Evolutionary conservation across 2,888 invertebrate genomes (phyloP).

Genomic region (Oscheius sp.): DNA sequence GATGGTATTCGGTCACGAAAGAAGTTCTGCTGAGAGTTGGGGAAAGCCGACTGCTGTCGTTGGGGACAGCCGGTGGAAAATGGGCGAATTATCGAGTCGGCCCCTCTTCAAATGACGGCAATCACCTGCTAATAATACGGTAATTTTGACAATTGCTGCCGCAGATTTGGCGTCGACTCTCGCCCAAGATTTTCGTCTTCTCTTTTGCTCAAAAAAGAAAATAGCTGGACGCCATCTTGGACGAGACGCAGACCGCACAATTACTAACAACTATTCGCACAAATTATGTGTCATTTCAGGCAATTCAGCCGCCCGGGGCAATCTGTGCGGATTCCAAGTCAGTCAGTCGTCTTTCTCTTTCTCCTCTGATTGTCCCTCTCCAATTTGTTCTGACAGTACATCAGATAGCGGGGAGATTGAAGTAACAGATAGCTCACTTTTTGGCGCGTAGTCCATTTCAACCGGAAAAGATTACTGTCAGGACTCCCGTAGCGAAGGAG

Average conservation of each 20-base stretch:
- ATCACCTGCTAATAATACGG: constrained; percentile 57
- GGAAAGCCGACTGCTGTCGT: background rate
- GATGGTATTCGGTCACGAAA: background rate
- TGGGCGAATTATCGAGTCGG: constrained; percentile 31
- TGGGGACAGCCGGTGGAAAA: constrained; percentile 25
- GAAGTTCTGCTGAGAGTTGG: background rate
- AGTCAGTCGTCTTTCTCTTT: background rate
- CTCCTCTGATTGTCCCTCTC: background rate
- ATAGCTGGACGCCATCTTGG: background rate
- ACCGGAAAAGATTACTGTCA: constrained; percentile 13
- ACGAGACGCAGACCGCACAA: constrained; percentile 14
- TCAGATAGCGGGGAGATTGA: constrained; percentile 16
- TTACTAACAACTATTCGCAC: constrained; percentile 31
- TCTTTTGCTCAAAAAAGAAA: background rate
- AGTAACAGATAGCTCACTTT: constrained; percentile 12
- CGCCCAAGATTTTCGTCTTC: background rate
- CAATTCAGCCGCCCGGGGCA: constrained; percentile 28
- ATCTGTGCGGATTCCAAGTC: constrained; percentile 30
- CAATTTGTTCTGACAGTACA: constrained; percentile 13
- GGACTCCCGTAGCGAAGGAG: background rate
- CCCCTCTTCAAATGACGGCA: constrained; percentile 31
- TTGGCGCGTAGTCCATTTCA: constrained; percentile 1
- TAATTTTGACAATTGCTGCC: constrained; percentile 58
- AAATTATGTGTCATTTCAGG: constrained; percentile 31
- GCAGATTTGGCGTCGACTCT: constrained; percentile 13